Evolutionary conservation across 2,797 vertebrate genomes (phyloP), one percentile per base, ranked within the genome.

Genomic region (Limosa lapponica): DNA sequence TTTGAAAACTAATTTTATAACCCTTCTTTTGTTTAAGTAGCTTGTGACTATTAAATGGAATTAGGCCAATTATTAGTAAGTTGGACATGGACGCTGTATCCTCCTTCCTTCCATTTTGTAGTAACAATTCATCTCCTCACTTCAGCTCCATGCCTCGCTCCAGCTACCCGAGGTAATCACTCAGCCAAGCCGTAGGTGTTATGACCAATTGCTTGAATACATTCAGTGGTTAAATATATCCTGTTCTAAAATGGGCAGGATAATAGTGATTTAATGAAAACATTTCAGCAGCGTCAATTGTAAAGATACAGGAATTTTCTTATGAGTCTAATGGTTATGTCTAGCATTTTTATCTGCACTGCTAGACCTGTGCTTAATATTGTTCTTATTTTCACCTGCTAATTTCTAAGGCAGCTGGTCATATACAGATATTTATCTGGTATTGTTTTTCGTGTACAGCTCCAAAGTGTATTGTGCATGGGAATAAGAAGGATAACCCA

Each of bases 151-250:
- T 41, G 74, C 34, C 55, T 90, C 81, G 55, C 72, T 77, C 57
- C 61, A 88, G 64, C 73, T 90, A 67, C 82, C 87, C 4, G 0
- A 92, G 78, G 59, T 73, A 69, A 92, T 74, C 65, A 7, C 85
- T 95, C 51, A 77, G 77, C 87, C 36, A 2, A 74, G 77, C 87
- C 0, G 7, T 79, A 81, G 75, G 77, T 90, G 81, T 88, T 81
- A n/a, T 19, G 57, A 95, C 94, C 95, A 93, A 83, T 90, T 96
- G 77, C 85, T 93, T 89, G 92, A 86, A 82, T 86, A 48, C 32
- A 77, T 48, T 52, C 86, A 87, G 75, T 58, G 25, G 39, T 95
- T 97, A 94, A 96, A 96, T 96, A 96, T 80, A 94, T 84, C 86
- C 74, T 94, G 49, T 89, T 96, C 88, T 91, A 67, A 97, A 95